phyloP scores from a whole-genome alignment of 1,140 invertebrate species.

The Nomia melanderi region DNA sequence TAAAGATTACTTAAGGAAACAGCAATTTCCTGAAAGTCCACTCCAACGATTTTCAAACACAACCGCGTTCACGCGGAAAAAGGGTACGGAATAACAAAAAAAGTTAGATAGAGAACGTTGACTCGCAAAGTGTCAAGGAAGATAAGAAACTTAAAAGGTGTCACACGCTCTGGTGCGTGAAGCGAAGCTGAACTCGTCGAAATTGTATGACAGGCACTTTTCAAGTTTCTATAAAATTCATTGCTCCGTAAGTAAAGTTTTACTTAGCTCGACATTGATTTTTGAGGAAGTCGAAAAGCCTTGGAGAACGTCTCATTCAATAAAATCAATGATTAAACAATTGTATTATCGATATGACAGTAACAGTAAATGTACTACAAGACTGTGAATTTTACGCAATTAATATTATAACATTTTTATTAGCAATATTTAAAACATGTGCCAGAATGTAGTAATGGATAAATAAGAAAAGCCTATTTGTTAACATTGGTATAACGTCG shows the following conservation, averaged over 20 bases:
- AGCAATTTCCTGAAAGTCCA: constrained; percentile 8
- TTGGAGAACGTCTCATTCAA: too few relatives aligned
- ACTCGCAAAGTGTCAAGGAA: constrained; percentile 7
- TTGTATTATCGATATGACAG: too few relatives aligned
- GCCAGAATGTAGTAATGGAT: too few relatives aligned
- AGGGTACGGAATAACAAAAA: not conserved
- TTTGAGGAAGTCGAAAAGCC: not conserved
- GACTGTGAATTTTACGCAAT: too few relatives aligned
- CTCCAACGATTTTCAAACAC: constrained; percentile 26
- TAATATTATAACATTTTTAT: too few relatives aligned
- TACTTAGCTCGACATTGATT: not conserved
- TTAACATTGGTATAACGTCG: too few relatives aligned
- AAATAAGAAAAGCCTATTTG: too few relatives aligned
- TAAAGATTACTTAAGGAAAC: constrained; percentile 8
- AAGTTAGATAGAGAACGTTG: not conserved
- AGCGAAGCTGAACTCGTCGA: constrained; percentile 5
- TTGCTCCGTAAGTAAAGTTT: not conserved
- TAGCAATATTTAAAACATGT: too few relatives aligned
- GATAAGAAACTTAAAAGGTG: constrained; percentile 10
- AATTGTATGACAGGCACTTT: not conserved
- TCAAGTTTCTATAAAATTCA: not conserved
- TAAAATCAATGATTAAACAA: too few relatives aligned
- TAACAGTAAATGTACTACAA: too few relatives aligned
- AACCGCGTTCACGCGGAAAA: not conserved
- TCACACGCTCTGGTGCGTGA: too few relatives aligned